Percentiles rank a stretch among this genome's conserved stretches.
These are phyloP conservation scores for Onychomys arenicola DNA, from an alignment of 2,797 vertebrate genomes.

Conservation along the genomic window DNA sequence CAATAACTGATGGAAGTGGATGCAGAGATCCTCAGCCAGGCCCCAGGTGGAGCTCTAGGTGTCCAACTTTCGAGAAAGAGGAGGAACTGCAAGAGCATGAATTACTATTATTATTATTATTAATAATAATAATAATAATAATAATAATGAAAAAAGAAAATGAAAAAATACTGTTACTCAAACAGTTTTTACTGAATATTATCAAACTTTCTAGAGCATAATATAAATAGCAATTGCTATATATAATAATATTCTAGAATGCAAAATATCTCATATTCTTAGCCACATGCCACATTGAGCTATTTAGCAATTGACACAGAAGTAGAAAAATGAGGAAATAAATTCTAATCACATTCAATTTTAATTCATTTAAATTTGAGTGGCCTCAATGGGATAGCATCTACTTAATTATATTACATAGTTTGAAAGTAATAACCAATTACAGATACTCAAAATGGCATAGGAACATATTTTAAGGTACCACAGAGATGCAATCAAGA, in stretches of 20 bases:
- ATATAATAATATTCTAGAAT: background rate
- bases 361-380: background rate
- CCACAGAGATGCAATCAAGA: background rate
- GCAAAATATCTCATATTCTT: background rate
- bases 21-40: too few relatives aligned
- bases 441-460: background rate
- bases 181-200: too few relatives aligned
- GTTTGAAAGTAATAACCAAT: background rate
- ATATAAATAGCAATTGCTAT: too few relatives aligned
- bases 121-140: too few relatives aligned
- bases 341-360: background rate
- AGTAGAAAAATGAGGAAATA: background rate
- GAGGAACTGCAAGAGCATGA: too few relatives aligned
- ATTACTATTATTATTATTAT: too few relatives aligned
- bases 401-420: background rate
- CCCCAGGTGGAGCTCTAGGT: too few relatives aligned
- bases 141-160: too few relatives aligned
- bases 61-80: too few relatives aligned
- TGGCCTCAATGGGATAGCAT: background rate
- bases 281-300: background rate
- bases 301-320: background rate
- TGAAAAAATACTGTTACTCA: too few relatives aligned
- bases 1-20: too few relatives aligned
- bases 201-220: too few relatives aligned
- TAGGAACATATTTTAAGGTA: background rate